Conservation (phyloP, 2,797 vertebrate genomes). For the Crocodylus rhombifer region DNA sequence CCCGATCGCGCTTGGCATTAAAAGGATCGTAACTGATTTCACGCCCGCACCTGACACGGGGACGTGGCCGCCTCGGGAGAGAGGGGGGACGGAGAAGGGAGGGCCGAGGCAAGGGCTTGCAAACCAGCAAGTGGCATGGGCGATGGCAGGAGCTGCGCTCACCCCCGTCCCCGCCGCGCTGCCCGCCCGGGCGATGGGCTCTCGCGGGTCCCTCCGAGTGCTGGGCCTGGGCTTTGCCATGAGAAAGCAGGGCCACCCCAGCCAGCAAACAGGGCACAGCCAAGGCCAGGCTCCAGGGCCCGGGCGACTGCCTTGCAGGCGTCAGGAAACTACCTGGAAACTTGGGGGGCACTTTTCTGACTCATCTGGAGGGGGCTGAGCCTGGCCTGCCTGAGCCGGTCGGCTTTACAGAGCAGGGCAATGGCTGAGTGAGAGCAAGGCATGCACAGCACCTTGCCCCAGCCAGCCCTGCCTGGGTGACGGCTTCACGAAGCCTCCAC, state of each 20-base stretch:
- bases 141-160: accelerated
- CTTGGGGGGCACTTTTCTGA: neutral
- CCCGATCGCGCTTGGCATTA: neutral
- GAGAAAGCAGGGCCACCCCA: no score
- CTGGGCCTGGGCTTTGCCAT: no score
- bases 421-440: no score
- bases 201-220: no score
- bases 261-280: no score
- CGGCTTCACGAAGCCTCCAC: slow-evolving; percentile 22
- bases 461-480: neutral
- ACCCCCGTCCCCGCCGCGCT: neutral
- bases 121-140: no score
- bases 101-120: neutral
- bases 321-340: no score
- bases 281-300: neutral
- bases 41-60: neutral
- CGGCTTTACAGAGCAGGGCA: neutral
- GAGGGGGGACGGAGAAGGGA: no score
- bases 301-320: neutral
- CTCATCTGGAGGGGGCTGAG: neutral
- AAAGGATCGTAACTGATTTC: neutral
- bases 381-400: neutral
- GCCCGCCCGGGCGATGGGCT: no score
- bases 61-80: neutral
- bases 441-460: no score